A percentile compares a stretch with the other conserved stretches of the same genome.
Evolutionary conservation across 2,888 invertebrate species (phyloP).

Genomic region (Stenodera caucasica): DNA sequence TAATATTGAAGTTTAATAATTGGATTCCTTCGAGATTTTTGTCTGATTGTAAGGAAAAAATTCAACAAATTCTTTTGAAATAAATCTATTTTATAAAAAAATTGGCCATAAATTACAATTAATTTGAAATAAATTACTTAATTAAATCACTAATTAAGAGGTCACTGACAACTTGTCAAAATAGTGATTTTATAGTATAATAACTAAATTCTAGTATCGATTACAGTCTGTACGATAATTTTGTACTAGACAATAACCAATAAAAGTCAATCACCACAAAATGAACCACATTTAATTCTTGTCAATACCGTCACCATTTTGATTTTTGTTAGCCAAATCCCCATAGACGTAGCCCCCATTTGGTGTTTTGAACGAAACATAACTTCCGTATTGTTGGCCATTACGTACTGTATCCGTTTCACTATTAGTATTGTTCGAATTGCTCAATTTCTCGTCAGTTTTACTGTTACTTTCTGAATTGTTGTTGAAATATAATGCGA

Average conservation of each 20-base stretch:
- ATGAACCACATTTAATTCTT: conserved; percentile 18
- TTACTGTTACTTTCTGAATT: conserved; percentile 33
- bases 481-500: conserved; percentile 61
- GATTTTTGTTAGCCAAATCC: conserved; percentile 20
- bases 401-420: conserved; percentile 37
- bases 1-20: conserved; percentile 9
- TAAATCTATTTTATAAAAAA: not conserved
- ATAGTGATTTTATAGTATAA: conserved; percentile 14
- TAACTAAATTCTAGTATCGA: conserved; percentile 11
- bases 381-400: conserved; percentile 45
- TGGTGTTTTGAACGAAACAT: conserved; percentile 44
- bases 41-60: not conserved
- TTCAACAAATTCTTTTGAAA: conserved; percentile 22
- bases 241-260: conserved; percentile 9
- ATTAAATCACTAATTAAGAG: conserved; percentile 21
- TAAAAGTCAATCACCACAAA: conserved; percentile 19
- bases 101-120: conserved; percentile 6
- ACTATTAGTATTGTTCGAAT: conserved; percentile 10
- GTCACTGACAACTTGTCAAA: conserved; percentile 11
- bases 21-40: not conserved
- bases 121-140: conserved; percentile 17
- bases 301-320: conserved; percentile 9
- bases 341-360: conserved; percentile 41
- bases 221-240: conserved; percentile 6
- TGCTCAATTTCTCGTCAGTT: conserved; percentile 7